Base-by-base conservation (phyloP, 2,113 vertebrate genomes). In the Psephotus haematonotus region DNA sequence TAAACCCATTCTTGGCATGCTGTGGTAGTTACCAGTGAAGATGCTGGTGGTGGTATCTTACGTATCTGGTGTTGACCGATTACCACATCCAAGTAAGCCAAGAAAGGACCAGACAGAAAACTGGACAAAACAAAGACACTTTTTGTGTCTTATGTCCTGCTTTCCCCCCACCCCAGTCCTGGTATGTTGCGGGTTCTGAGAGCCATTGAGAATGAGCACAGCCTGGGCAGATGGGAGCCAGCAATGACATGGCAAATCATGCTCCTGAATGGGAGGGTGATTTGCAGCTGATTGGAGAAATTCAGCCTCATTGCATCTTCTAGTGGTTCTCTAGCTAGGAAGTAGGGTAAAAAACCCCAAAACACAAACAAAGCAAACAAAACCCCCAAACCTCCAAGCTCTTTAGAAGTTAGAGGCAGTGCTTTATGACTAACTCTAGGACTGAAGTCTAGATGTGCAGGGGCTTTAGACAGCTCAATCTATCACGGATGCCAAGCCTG, bases 401-500 rank as follows among this genome's bases (percentile, higher is more conserved):
- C 5, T 74, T 84, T 78, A 52, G 62, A 91, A 93, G 59, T 62
- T 62, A 43, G 49, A 53, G 49, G 23, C 9, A 6, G 35, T 59
- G 41, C 62, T 13, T 84, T 37, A 24, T 74, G 22, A 67, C 50
- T 90, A 10, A 72, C 59, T 83, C 27, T 57, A 39, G 60, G 31
- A 59, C n/a, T 79, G 91, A 82, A 92, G 69, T 43, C 50, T 78
- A 74, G 28, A 41, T 67, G 49, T 82, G 17, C 27, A 46, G 52
- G 50, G 62, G 92, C 35, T 93, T 82, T 68, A 55, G 37, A 79
- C 4, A 5, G 39, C 37, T 87, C 82, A 79, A 0, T 79, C 67
- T 94, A 63, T 94, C 88, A 90, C 47, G 72, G 52, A 60, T 86
- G 71, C 82, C 75, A 80, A 69, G 52, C 71, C 70, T 89, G 84